Evolutionary conservation across 2,888 invertebrate species (phyloP), one percentile per base, ranked within the genome.

Genomic region (Tinea pellionella): DNA sequence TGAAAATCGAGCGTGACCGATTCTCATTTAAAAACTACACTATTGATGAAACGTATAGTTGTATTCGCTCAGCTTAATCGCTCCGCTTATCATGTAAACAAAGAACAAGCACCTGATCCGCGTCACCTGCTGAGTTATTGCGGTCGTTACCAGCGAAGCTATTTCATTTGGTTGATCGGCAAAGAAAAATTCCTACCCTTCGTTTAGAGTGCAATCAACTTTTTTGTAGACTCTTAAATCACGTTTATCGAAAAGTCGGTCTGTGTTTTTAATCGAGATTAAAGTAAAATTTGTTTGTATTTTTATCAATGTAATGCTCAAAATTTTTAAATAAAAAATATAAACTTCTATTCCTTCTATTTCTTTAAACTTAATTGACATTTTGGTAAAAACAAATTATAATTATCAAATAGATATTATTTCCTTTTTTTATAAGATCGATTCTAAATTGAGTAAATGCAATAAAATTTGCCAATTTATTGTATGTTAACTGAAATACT

Each of bases 151-250:
- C 66, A 63, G 66, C 66, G 66, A 64, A 68, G 68, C 69, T 71
- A 70, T 70, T 70, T 66, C 66, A 67, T 67, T 69, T 68, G 64
- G 68, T 68, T 67, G 67, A 67, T 69, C 65, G 64, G 65, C 64
- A 57, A 64, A 63, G 67, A 67, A 69, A 70, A 68, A 70, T 68
- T 64, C 63, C 65, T 59, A 61, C 63, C 59, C 60, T 62, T 53
- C 57, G 55, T 57, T 57, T 32, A 57, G 32, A 57, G 32, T 32
- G 57, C 57, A 57, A 57, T 57, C 57, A 57, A 57, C 57, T 57
- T 57, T 57, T 57, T 57, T 57, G 32, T 32, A 57, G 57, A 32
- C 32, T 57, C 30, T 19, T 57, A 57, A 57, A 57, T 57, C 57
- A 57, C 57, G 30, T 57, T 57, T 57, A 57, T 57, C 57, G 57